Evolutionary conservation across 2,113 vertebrate genomes (phyloP).

Genomic region (Toxotes chatareus): DNA sequence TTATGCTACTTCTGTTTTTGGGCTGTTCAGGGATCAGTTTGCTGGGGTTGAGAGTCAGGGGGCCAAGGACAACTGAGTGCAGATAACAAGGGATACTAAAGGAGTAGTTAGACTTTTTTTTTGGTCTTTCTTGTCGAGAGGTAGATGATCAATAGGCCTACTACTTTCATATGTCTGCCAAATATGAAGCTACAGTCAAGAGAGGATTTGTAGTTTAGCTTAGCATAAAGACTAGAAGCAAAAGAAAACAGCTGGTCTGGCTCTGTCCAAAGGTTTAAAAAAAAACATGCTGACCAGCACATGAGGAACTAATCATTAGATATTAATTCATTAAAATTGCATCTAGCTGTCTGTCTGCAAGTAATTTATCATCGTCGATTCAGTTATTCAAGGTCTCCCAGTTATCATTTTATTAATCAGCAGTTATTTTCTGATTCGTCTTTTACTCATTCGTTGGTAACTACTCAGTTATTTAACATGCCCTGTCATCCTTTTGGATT

Average conservation of each 20-base stretch:
- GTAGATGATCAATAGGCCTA: background rate
- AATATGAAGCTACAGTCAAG: background rate
- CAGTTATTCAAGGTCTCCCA: no score
- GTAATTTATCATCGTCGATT: no score
- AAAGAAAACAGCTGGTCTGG: background rate
- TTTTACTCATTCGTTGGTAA: background rate
- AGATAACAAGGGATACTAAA: conserved; percentile 1
- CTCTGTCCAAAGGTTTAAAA: no score
- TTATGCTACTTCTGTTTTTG: background rate
- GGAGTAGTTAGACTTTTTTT: background rate
- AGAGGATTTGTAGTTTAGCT: background rate
- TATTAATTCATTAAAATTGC: background rate
- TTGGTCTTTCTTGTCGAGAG: background rate
- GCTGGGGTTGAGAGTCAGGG: background rate
- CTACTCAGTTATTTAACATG: background rate
- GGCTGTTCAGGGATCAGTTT: conserved; percentile 29
- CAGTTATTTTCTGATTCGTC: background rate
- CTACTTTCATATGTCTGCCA: background rate
- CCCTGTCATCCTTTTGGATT: background rate
- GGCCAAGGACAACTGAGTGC: conserved; percentile 9
- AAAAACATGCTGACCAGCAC: no score
- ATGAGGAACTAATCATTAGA: background rate
- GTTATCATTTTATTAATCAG: background rate
- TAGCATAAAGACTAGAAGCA: background rate
- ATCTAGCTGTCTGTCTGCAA: background rate